Evolutionary conservation across 2,888 invertebrate genomes (phyloP), one percentile per base, ranked within the genome.

Genomic region (Nipponacmea schrenckii): DNA sequence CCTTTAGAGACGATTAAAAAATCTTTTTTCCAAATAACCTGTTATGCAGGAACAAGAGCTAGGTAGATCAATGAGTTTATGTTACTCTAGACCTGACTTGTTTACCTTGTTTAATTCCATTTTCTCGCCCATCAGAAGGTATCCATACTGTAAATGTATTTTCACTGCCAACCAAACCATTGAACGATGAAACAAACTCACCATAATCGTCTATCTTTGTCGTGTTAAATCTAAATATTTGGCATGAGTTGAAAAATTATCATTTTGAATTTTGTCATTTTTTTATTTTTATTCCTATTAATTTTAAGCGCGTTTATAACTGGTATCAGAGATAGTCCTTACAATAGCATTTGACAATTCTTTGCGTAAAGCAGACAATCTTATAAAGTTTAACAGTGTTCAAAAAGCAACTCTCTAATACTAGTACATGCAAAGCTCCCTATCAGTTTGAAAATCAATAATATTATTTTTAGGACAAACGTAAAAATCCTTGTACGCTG

Each of bases 111-210:
- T 27, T 62, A 7, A 68, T 50, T 17, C n/a, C n/a, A 39, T 31
- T 50, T 8, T 56, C 39, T 26, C 31, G 20, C 39, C 56, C 62
- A 62, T 68, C 62, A n/a, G 50, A 64, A 2, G 69, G 64, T 7
- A 69, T 46, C 69, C 69, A 69, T 7, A 50, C 64, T 7, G 69
- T 64, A 17, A 64, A 31, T 8, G 17, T 39, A 17, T 17, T 14
- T 31, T 45, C 45, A 17, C 64, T 62, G 15, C 64, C 63, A 45
- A 26, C 48, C n/a, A 69, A 46, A 50, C 64, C 64, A 62, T 69
- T 69, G 27, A 69, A 46, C 14, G 69, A 64, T 24, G 63, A 45
- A 64, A 69, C 69, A 50, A 64, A 69, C 64, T 62, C 45, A n/a
- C 69, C 69, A 50, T 48, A 69, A 69, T 64, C 20, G 39, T 64